phyloP scores from a whole-genome alignment of 2,888 invertebrate species.

The Archips crataeganus region DNA sequence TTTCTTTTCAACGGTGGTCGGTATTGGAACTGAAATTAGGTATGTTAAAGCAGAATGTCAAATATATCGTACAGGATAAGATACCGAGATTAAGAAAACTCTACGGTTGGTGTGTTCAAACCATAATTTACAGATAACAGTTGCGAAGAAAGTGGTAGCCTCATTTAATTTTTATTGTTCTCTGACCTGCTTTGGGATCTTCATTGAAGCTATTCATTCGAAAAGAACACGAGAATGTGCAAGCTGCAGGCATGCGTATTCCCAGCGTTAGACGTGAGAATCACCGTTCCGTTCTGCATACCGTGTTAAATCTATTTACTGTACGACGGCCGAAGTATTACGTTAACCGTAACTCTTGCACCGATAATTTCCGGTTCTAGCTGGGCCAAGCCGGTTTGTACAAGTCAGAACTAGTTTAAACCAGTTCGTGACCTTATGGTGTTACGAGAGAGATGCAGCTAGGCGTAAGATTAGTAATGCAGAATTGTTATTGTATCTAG shows the following conservation, averaged over 20 bases:
- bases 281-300: background rate
- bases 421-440: background rate
- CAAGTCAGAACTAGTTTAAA: background rate
- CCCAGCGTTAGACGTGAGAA: background rate
- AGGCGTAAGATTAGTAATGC: background rate
- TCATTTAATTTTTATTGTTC: no score
- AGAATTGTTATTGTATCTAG: background rate
- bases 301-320: background rate
- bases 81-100: background rate
- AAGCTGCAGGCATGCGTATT: background rate
- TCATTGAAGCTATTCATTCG: no score
- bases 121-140: no score
- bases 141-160: no score
- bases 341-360: constrained; percentile 13
- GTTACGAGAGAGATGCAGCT: background rate
- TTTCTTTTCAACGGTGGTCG: no score
- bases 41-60: no score
- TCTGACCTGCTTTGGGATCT: no score
- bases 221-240: no score
- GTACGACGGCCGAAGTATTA: constrained; percentile 1
- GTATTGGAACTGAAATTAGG: no score
- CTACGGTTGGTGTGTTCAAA: no score
- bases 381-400: constrained; percentile 8
- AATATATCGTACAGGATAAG: no score
- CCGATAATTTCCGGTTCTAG: constrained; percentile 16